Evolutionary conservation across 2,888 invertebrate genomes (phyloP).

Genomic region (Spilarctia lutea): DNA sequence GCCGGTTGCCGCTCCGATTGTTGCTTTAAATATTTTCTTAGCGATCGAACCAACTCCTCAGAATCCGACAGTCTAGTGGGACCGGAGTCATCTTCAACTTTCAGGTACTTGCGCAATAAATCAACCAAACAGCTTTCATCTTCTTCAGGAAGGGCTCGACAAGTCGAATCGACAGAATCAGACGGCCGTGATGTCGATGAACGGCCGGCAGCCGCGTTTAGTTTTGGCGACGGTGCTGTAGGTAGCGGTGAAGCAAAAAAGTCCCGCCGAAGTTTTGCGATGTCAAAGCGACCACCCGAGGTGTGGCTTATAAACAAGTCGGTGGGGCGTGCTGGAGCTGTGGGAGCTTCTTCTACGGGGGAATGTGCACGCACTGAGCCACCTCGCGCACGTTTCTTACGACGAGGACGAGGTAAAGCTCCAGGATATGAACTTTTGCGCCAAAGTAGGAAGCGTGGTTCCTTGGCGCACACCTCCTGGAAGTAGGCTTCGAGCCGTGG

Average conservation of each 20-base stretch:
- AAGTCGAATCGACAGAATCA: slow-evolving; percentile 65
- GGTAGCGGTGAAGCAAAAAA: slow-evolving; percentile 86
- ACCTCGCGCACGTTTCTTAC: slow-evolving; percentile 86
- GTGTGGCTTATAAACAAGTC: slow-evolving; percentile 82
- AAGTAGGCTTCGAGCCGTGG: slow-evolving; percentile 94
- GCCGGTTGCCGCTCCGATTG: slow-evolving; percentile 71
- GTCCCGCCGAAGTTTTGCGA: slow-evolving; percentile 89
- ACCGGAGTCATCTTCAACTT: slow-evolving; percentile 84
- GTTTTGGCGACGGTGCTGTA: slow-evolving; percentile 63
- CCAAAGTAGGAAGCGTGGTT: slow-evolving; percentile 93
- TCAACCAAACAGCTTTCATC: slow-evolving; percentile 87
- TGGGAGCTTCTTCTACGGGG: slow-evolving; percentile 88
- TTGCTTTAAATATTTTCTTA: slow-evolving; percentile 86
- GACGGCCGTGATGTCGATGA: slow-evolving; percentile 25
- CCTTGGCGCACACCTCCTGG: slow-evolving; percentile 92
- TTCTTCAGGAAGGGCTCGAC: slow-evolving; percentile 67
- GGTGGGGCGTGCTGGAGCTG: slow-evolving; percentile 76
- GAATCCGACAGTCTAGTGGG: slow-evolving; percentile 83
- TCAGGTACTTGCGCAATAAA: slow-evolving; percentile 89
- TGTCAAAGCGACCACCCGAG: slow-evolving; percentile 89
- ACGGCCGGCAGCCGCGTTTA: slow-evolving; percentile 41
- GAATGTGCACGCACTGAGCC: slow-evolving; percentile 90
- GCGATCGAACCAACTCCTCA: slow-evolving; percentile 88
- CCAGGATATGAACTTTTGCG: slow-evolving; percentile 94
- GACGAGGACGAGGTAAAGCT: slow-evolving; percentile 87